phyloP scores from a whole-genome alignment of 2,797 vertebrate genomes.

The Notolabrus celidotus region DNA sequence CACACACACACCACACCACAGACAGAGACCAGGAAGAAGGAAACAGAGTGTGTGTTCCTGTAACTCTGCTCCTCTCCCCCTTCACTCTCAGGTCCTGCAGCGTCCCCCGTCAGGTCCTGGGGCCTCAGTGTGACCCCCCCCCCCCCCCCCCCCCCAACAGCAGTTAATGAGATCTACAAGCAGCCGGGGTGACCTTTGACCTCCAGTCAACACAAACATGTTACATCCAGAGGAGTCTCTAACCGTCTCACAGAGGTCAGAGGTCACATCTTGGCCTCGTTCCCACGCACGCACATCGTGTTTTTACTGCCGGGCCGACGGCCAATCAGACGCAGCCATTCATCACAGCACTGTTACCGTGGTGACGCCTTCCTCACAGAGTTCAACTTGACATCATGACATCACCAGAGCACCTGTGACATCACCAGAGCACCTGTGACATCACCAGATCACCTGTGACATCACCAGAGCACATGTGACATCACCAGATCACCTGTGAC shows the following conservation, averaged over 20 bases:
- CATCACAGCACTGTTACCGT: background rate
- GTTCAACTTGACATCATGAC: background rate
- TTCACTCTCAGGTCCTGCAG: too few relatives aligned
- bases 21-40: background rate
- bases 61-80: too few relatives aligned
- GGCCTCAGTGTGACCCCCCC: slow-evolving; percentile 23
- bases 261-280: slow-evolving; percentile 1
- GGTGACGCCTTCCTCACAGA: background rate
- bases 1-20: slow-evolving; percentile 9
- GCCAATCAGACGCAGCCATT: slow-evolving; percentile 3
- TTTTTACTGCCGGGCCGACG: slow-evolving; percentile 15
- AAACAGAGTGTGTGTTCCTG: too few relatives aligned
- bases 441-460: background rate
- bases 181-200: slow-evolving; percentile 21
- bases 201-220: background rate
- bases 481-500: too few relatives aligned
- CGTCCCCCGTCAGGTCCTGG: slow-evolving; percentile 8
- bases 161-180: slow-evolving; percentile 27
- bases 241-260: slow-evolving; percentile 1
- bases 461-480: background rate
- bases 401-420: background rate
- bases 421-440: background rate
- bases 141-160: background rate
- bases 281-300: slow-evolving; percentile 25
- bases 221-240: slow-evolving; percentile 8